phyloP scores from a whole-genome alignment of 2,113 vertebrate genomes.

The Cyanoderma ruficeps region DNA sequence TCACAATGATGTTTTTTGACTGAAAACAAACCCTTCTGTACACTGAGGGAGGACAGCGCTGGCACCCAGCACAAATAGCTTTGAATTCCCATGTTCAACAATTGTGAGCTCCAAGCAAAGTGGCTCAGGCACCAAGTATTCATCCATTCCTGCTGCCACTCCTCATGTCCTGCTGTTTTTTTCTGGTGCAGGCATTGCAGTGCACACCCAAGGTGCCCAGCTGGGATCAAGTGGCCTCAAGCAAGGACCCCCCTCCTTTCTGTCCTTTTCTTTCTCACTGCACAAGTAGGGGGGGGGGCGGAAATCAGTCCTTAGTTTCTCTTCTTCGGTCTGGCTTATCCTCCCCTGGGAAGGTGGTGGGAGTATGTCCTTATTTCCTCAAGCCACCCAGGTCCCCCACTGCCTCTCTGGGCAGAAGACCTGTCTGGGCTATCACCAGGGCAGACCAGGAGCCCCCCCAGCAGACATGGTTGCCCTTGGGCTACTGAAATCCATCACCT shows the following conservation, averaged over 20 bases:
- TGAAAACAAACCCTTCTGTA: not conserved
- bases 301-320: not conserved
- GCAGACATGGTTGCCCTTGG: too few species aligned
- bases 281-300: not conserved
- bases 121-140: not conserved
- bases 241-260: not conserved
- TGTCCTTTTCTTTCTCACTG: not conserved
- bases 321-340: not conserved
- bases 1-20: not conserved
- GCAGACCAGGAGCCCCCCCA: not conserved
- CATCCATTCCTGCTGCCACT: not conserved
- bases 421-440: too few species aligned
- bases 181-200: not conserved
- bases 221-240: not conserved
- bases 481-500: not conserved
- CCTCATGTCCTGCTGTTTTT: not conserved
- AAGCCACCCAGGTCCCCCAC: fast-evolving
- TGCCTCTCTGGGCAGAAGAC: not conserved
- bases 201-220: fast-evolving
- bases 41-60: not conserved
- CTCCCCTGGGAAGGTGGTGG: not conserved
- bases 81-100: not conserved
- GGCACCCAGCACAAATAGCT: not conserved
- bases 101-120: not conserved
- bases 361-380: fast-evolving